phyloP scores from a whole-genome alignment of 2,888 invertebrate genomes.

The Plagiodera versicolora region DNA sequence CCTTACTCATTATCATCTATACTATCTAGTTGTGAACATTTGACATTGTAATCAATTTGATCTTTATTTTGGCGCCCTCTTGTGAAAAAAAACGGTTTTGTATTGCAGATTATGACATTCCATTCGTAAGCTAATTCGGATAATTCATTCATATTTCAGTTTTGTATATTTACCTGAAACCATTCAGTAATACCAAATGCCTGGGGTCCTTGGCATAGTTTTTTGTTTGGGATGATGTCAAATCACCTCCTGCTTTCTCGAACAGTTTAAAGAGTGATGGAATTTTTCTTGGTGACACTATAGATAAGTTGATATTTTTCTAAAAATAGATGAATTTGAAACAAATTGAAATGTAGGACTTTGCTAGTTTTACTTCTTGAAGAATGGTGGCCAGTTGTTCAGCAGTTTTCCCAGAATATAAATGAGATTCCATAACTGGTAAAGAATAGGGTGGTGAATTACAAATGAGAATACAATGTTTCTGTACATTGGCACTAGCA shows the following conservation, averaged over 20 bases:
- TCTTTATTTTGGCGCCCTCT: too few relatives aligned
- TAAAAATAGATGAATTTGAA: slow-evolving; percentile 49
- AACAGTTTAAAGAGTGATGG: slow-evolving; percentile 83
- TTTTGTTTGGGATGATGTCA: slow-evolving; percentile 75
- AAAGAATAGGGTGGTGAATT: slow-evolving; percentile 91
- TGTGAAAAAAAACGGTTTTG: too few relatives aligned
- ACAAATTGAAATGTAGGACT: slow-evolving; percentile 13
- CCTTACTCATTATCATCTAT: too few relatives aligned
- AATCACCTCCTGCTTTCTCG: slow-evolving; percentile 88
- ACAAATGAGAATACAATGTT: slow-evolving; percentile 83
- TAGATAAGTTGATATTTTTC: slow-evolving; percentile 82
- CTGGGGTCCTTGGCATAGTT: slow-evolving; percentile 90
- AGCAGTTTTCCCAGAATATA: slow-evolving; percentile 74
- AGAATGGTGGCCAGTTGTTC: slow-evolving; percentile 81
- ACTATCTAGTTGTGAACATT: too few relatives aligned
- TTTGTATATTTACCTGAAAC: slow-evolving; percentile 60
- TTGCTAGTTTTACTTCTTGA: slow-evolving; percentile 62
- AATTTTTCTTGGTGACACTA: slow-evolving; percentile 87
- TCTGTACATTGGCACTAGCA: slow-evolving; percentile 58
- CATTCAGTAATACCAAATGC: slow-evolving; percentile 76
- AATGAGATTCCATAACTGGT: slow-evolving; percentile 74
- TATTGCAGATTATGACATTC: too few relatives aligned
- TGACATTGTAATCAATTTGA: too few relatives aligned
- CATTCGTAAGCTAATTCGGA: too few relatives aligned
- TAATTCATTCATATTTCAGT: slow-evolving; percentile 11